Conservation (phyloP, 2,888 invertebrate species). For the Lycocerus yunnanus region DNA sequence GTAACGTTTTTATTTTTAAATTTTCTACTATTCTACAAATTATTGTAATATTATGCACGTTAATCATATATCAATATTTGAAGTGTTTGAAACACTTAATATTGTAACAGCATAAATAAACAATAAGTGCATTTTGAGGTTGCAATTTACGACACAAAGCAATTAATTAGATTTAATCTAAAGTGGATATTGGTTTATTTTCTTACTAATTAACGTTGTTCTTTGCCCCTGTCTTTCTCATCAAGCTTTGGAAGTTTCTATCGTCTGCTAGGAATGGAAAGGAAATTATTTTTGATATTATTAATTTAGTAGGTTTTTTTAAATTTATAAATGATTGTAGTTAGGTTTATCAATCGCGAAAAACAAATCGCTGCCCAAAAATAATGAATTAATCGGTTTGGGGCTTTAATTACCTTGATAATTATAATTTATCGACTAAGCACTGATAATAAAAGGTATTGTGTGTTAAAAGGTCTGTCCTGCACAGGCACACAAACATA, state of each 20-base stretch:
- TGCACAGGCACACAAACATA: conserved; percentile 7
- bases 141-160: neutral
- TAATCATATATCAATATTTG: too few species aligned
- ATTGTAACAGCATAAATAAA: neutral
- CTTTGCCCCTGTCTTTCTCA: neutral
- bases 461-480: neutral
- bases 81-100: too few species aligned
- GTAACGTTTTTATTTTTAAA: too few species aligned
- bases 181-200: neutral
- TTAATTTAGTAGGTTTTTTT: neutral
- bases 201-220: neutral
- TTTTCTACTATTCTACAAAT: too few species aligned
- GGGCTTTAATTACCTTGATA: neutral
- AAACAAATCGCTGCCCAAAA: neutral
- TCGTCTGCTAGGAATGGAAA: neutral
- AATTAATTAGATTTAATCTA: neutral
- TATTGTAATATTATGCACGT: too few species aligned
- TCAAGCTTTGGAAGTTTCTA: neutral
- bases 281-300: neutral
- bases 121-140: neutral
- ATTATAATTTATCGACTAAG: neutral
- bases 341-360: neutral
- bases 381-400: neutral
- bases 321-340: neutral
- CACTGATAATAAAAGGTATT: neutral